phyloP scores from a whole-genome alignment of 2,113 vertebrate species.

The Notechis scutatus region DNA sequence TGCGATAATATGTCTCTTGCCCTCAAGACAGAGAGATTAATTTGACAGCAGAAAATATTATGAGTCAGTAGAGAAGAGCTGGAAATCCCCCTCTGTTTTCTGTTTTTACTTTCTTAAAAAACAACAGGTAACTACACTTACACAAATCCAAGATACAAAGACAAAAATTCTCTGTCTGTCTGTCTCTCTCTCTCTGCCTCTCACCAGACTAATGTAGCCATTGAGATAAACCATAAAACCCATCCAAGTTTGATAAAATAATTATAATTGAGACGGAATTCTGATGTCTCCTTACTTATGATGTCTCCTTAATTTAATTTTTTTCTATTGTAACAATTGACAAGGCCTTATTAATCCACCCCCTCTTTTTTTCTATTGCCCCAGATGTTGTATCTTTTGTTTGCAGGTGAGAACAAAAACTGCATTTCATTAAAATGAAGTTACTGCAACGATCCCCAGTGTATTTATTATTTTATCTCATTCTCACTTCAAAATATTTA shows the following conservation, averaged over 20 bases:
- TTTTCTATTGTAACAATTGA: background rate
- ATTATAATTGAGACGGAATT: background rate
- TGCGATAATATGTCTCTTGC: background rate
- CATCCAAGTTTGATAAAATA: background rate
- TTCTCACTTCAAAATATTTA: background rate
- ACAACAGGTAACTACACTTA: background rate
- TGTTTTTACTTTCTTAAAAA: background rate
- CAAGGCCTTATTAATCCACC: background rate
- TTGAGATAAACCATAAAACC: background rate
- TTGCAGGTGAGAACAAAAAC: background rate
- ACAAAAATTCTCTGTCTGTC: background rate
- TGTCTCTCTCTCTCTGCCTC: too few species aligned
- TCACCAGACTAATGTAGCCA: background rate
- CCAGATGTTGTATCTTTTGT: background rate
- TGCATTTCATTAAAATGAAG: background rate
- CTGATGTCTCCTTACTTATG: background rate
- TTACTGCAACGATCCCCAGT: background rate
- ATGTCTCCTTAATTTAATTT: background rate
- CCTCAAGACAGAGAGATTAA: background rate
- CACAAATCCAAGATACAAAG: background rate
- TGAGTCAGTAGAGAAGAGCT: background rate
- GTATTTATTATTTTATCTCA: background rate
- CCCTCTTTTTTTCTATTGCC: background rate
- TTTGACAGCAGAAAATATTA: background rate
- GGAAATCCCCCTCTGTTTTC: background rate